Base-by-base conservation (phyloP, 1,140 invertebrate genomes). In the Philotrypesis tridentata region DNA sequence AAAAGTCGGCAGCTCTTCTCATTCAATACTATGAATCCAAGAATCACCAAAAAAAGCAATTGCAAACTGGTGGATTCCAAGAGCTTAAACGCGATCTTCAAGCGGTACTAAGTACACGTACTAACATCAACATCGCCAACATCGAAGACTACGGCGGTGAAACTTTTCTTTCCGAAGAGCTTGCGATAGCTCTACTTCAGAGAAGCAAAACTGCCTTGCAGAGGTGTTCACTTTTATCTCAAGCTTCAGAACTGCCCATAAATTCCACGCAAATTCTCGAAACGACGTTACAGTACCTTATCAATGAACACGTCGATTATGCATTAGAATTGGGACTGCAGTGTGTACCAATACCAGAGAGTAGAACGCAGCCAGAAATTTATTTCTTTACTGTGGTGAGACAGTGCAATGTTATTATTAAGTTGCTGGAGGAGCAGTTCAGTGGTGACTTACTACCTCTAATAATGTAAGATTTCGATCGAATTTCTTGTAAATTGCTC, bases 121-220 rank as follows among this genome's bases (percentile, higher is more conserved):
- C 97, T 0, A 98, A 98, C 87, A 97, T 98, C 61, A 98, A 98
- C 88, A 97, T 98, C 83, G 96, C 96, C 5, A 96, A 96, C 88
- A 96, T 97, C 79, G 98, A 99, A 90, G 97, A 98, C 90, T 99
- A 98, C 90, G 97, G 97, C 2, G 98, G 98, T 0, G 98, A 99
- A 92, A 99, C 98, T 0, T 99, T 99, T 90, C 93, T 99, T 2
- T 99, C 98, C 0, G 98, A 99, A 90, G 97, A 99, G 89, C 93
- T 99, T n/a, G 98, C 97, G 1, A 97, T 98, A 77, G 96, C 95
- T 85, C 94, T 99, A 85, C 91, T 99, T 17, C 97, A 98, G 89
- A 97, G 99, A 89, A 96, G 96, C 0, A 98, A 98, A 90, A 94
- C 96, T 43, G 97, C 98, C 0, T 97, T 99, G 85, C 94, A 96